Base-by-base conservation (phyloP, 2,113 vertebrate species). In the Abramis brama region DNA sequence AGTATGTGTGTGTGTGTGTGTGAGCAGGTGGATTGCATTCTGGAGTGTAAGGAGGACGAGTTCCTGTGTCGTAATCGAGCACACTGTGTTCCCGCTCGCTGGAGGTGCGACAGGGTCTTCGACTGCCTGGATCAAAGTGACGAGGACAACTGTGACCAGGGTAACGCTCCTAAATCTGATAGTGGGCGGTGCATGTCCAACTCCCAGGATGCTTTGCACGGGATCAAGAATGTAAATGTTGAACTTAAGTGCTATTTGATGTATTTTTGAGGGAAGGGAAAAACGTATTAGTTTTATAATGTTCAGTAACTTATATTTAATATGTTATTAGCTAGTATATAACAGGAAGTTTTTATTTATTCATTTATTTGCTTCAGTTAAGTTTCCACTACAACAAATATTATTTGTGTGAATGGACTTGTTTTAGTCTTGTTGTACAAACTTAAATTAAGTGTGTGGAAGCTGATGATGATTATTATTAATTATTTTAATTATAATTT, bases 61-160 rank as follows among this genome's bases (percentile, higher is more conserved):
- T 97, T 96, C 82, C 93, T 92, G 30, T 97, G 96, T 90, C 94
- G 52, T 85, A 97, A 97, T 82, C 95, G 94, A 71, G 96, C 96
- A 3, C 94, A 95, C 92, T 97, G 96, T 10, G 88, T 97, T 86
- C 96, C 96, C 9, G 66, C 94, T 33, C 91, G 95, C 33, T 97
- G 96, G 96, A 92, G 96, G 2, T 97, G 96, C 25, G 96, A 97
- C 73, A 94, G 94, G 2, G 92, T 95, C 87, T 93, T 93, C 0
- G 96, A 97, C 90, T 97, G 96, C 27, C 93, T 97, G 86, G 96
- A 97, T 86, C 93, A 93, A 83, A 97, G 96, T 1, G 96, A 97
- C 5, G 96, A 97, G 88, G 94, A 94, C n/a, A 93, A 89, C 89
- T 97, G 96, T 88, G 93, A 94, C 60, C 93, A 90, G 91, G 96